These are phyloP conservation scores for Labrus mixtus DNA, from an alignment of 2,113 vertebrate species.

Conservation along the genomic window DNA sequence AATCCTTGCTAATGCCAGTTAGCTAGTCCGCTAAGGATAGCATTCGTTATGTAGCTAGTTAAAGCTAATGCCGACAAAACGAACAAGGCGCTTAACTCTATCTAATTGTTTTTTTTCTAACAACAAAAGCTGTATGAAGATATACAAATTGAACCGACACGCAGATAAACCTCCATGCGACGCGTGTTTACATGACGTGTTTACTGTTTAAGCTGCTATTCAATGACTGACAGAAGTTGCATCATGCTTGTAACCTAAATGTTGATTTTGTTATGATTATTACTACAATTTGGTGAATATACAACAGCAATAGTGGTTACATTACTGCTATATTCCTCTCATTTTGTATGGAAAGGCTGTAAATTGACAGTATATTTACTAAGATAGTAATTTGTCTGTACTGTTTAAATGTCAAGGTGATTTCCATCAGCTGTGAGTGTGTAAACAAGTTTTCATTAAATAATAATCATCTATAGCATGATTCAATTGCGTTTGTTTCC, in stretches of 20 bases:
- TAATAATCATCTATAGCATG: no score
- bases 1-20: constrained; percentile 24
- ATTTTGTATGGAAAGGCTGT: no score
- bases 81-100: background rate
- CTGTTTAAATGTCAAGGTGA: background rate
- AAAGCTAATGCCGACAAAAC: background rate
- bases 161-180: rapidly evolving
- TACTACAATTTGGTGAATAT: no score
- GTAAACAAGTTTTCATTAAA: background rate
- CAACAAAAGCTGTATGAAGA: no score
- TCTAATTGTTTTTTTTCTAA: background rate
- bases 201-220: background rate
- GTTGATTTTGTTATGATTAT: background rate
- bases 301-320: background rate
- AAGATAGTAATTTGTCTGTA: no score
- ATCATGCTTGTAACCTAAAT: constrained; percentile 12
- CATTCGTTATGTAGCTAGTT: constrained; percentile 8
- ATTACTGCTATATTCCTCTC: no score
- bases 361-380: no score
- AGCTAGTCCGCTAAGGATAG: constrained; percentile 7
- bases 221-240: constrained; percentile 15
- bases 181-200: background rate
- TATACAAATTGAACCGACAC: rapidly evolving
- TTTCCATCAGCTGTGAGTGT: background rate
- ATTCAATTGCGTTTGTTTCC: no score